A percentile compares a stretch with the other conserved stretches of the same genome.
phyloP scores from a whole-genome alignment of 2,113 vertebrate species.

The Entelurus aequoreus region DNA sequence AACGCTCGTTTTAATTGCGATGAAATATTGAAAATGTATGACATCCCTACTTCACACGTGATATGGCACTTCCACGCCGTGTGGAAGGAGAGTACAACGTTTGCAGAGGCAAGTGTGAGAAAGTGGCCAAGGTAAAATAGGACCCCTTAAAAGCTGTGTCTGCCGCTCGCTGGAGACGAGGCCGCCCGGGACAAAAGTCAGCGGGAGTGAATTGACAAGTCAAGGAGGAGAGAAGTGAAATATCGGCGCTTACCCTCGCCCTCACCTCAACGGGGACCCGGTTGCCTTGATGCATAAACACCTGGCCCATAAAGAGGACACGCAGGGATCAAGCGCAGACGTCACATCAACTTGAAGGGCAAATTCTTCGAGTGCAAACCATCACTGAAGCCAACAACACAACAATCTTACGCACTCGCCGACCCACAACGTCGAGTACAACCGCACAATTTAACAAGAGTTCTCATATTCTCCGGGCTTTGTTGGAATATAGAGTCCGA shows the following conservation, averaged over 20 bases:
- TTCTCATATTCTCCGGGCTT: conserved; percentile 32
- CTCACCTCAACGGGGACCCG: conserved; percentile 2
- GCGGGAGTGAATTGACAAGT: conserved; percentile 2
- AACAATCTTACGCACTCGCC: neutral
- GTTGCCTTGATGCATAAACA: conserved; percentile 8
- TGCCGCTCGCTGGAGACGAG: neutral
- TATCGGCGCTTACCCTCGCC: neutral
- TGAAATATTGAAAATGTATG: too few species aligned
- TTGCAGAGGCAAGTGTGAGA: too few species aligned
- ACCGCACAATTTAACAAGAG: neutral
- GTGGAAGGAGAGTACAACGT: too few species aligned
- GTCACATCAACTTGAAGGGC: conserved; percentile 3
- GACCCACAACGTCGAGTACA: too few species aligned
- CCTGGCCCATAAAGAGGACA: conserved; percentile 2
- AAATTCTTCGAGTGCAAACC: too few species aligned
- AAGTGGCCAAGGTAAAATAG: too few species aligned
- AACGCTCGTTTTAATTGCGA: too few species aligned
- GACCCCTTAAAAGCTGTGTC: too few species aligned
- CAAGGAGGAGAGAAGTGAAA: conserved; percentile 7
- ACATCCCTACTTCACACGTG: too few species aligned
- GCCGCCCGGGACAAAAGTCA: neutral
- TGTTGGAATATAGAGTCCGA: too few species aligned
- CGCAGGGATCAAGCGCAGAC: conserved; percentile 1
- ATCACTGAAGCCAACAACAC: neutral
- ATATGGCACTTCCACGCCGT: too few species aligned